A percentile compares a stretch with the other conserved stretches of the same genome.
phyloP scores from a whole-genome alignment of 2,888 invertebrate genomes.

The Andrena chrysosceles region DNA sequence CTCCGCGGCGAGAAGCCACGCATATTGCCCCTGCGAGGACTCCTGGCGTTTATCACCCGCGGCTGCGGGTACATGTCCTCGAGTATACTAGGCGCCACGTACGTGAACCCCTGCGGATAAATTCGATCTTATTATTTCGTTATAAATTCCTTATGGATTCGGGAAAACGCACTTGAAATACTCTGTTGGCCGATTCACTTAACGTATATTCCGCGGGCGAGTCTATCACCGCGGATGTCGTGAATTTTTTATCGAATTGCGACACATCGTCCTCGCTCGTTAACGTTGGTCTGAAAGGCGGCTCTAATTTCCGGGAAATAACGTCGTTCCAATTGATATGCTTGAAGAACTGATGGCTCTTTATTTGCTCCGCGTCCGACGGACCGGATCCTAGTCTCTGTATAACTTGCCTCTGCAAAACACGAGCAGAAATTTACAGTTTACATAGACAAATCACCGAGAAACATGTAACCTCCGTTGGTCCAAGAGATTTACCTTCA shows the following conservation, averaged over 20 bases:
- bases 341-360: slow-evolving; percentile 97
- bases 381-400: slow-evolving; percentile 95
- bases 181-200: slow-evolving; percentile 98
- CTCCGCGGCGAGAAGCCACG: slow-evolving; percentile 80
- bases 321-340: slow-evolving; percentile 98
- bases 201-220: slow-evolving; percentile 97
- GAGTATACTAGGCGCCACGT: slow-evolving; percentile 98
- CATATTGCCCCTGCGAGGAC: slow-evolving; percentile 89
- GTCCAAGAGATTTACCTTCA: slow-evolving; percentile 88
- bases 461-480: neutral
- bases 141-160: neutral
- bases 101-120: slow-evolving; percentile 95
- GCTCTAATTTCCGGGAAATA: slow-evolving; percentile 93
- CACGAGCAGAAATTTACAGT: slow-evolving; percentile 23
- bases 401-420: slow-evolving; percentile 88
- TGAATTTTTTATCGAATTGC: slow-evolving; percentile 99
- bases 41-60: slow-evolving; percentile 92
- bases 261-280: slow-evolving; percentile 98
- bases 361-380: slow-evolving; percentile 94
- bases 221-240: slow-evolving; percentile 98
- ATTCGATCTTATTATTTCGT: neutral
- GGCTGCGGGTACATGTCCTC: slow-evolving; percentile 94
- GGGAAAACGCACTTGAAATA: slow-evolving; percentile 92
- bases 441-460: neutral
- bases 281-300: slow-evolving; percentile 97